These are phyloP conservation scores for Trypoxylus dichotomus DNA, from an alignment of 1,140 invertebrate species.

Conservation along the genomic window DNA sequence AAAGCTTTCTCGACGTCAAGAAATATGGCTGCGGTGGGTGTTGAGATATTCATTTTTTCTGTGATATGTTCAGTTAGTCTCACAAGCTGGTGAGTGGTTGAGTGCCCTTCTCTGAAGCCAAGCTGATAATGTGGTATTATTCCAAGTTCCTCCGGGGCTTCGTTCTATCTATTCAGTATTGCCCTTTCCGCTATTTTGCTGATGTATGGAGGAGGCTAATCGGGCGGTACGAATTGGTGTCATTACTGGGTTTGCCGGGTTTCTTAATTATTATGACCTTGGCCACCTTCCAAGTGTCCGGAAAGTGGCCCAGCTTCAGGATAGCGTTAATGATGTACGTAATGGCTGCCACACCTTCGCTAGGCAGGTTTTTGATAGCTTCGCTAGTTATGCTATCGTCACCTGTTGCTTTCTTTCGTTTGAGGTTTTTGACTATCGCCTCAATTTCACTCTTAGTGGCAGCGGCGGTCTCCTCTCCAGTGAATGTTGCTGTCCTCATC, in stretches of 20 bases:
- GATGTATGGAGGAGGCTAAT: conserved; percentile 39
- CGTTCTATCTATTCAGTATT: conserved; percentile 34
- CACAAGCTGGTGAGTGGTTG: conserved; percentile 34
- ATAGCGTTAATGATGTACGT: background rate
- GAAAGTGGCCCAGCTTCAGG: background rate
- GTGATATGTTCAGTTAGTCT: conserved; percentile 42
- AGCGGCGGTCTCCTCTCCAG: background rate
- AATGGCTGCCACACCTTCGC: background rate
- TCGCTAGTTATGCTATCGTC: conserved; percentile 37
- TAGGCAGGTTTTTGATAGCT: background rate
- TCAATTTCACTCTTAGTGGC: background rate
- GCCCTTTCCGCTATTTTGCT: conserved; percentile 41
- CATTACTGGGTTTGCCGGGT: background rate
- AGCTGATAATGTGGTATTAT: too few species aligned
- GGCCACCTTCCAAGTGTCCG: background rate
- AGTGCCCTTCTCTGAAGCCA: too few species aligned
- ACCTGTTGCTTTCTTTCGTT: conserved; percentile 43
- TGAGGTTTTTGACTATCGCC: conserved; percentile 44
- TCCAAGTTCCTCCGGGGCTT: too few species aligned
- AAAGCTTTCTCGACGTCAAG: conserved; percentile 46
- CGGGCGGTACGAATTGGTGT: conserved; percentile 34
- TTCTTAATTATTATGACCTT: background rate
- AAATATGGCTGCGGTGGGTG: conserved; percentile 35
- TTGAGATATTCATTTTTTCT: conserved; percentile 36
- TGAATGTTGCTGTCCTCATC: background rate